These are phyloP conservation scores for Leucophenga montana DNA, from an alignment of 2,888 invertebrate genomes.

Conservation along the genomic window DNA sequence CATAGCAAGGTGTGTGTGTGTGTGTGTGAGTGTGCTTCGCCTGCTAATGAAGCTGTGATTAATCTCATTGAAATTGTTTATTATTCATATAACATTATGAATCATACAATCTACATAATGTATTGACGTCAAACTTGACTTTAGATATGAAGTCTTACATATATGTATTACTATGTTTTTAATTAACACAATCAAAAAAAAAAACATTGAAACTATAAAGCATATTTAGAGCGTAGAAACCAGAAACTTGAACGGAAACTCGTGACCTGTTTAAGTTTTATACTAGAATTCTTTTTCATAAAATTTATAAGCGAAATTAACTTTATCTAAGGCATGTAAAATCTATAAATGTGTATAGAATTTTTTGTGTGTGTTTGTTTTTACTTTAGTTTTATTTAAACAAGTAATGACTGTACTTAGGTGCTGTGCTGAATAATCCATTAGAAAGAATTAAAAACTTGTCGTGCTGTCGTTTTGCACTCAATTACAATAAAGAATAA, in stretches of 20 bases:
- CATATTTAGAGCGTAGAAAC: constrained; percentile 12
- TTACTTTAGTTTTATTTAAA: neutral
- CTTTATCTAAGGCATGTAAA: too few relatives aligned
- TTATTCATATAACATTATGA: neutral
- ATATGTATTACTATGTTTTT: neutral
- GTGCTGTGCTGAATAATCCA: neutral
- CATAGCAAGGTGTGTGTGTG: too few relatives aligned
- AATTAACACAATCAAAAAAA: neutral
- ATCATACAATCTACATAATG: neutral
- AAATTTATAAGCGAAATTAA: neutral
- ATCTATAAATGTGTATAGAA: too few relatives aligned
- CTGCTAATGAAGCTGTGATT: constrained; percentile 17
- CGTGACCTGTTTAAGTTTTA: constrained; percentile 8
- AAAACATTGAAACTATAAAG: neutral
- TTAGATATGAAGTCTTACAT: neutral
- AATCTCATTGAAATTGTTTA: constrained; percentile 9
- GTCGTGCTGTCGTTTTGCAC: neutral
- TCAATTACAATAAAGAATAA: neutral
- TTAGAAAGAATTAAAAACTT: constrained; percentile 3
- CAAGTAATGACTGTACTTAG: constrained; percentile 23
- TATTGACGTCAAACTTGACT: neutral
- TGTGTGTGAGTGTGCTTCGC: neutral
- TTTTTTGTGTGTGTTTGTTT: neutral
- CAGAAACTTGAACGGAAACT: neutral
- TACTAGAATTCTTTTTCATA: neutral